Evolutionary conservation across 2,888 invertebrate species (phyloP), one percentile per base, ranked within the genome.

Genomic region (Sphaerolaimus hirsutus): DNA sequence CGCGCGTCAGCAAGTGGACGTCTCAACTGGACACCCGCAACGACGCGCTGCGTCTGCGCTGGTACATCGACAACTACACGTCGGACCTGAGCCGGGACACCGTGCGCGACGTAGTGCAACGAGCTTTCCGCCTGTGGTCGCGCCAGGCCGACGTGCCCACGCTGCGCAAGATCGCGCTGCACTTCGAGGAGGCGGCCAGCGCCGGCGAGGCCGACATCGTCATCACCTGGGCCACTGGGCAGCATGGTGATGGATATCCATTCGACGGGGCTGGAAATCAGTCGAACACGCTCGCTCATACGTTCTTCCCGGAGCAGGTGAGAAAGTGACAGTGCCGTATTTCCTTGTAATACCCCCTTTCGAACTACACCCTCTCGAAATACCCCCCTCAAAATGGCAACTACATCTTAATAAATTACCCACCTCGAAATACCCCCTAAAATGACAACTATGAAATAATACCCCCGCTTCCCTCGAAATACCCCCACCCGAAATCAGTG

Each of bases 151-250:
- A n/a, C 14, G 70, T 69, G 22, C 75, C 77, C 57, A 75, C 74
- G 4, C 68, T 71, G 27, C 66, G 79, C 5, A 66, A 59, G 45
- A 77, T 79, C 62, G 59, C 63, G 17, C 49, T 59, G 41, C 51
- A 52, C 2, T 61, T 61, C 49, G 53, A 50, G 27, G 61, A 61
- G 49, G 59, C 58, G 2, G 14, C 48, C 59, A 68, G 19, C 61
- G 71, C 71, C 1, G 55, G 48, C n/a, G 66, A 71, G 10, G 78
- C 79, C 0, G 79, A 81, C 60, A 80, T 82, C 51, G 71, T 75
- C 47, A 72, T 81, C 22, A 71, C 74, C 2, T 82, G 81, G 66
- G 76, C 74, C 1, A 69, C 70, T 41, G 61, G 58, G 17, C 52
- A 56, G 44, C 49, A 49, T 38, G 51, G 47, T 21, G 49, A 50